phyloP scores from a whole-genome alignment of 1,140 invertebrate genomes.

The Uloborus diversus region DNA sequence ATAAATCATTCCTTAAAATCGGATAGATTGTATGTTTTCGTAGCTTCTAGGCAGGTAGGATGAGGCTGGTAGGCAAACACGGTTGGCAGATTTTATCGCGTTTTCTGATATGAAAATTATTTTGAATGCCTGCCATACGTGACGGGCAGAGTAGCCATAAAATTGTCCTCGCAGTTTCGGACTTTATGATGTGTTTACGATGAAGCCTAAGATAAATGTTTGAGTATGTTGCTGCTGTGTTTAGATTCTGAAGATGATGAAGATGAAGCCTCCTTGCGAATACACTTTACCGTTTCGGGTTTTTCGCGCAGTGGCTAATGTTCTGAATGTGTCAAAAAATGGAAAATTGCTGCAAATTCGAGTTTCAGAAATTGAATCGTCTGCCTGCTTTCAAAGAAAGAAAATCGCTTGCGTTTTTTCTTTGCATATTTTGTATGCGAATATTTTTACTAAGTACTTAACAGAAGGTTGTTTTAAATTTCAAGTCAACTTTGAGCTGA shows the following conservation, averaged over 20 bases:
- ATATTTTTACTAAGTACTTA: no score
- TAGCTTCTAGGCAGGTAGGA: not conserved
- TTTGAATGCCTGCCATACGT: conserved; percentile 17
- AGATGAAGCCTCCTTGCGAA: no score
- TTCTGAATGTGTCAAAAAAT: no score
- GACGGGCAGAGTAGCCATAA: conserved; percentile 34
- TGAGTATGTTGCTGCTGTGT: conserved; percentile 7
- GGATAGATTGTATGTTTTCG: not conserved
- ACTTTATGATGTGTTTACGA: conserved; percentile 47
- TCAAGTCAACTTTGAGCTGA: no score
- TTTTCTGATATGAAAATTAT: conserved; percentile 50
- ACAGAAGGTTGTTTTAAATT: no score
- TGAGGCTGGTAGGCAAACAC: conserved; percentile 22
- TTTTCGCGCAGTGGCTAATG: no score
- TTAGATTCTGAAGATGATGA: not conserved
- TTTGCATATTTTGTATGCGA: no score
- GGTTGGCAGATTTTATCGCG: conserved; percentile 10
- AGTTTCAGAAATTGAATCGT: no score
- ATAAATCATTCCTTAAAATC: conserved; percentile 30
- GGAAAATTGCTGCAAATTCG: no score
- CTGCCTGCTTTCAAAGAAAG: no score
- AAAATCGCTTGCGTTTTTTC: no score
- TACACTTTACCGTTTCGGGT: no score
- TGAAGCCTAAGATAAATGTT: conserved; percentile 45
- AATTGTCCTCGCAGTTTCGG: conserved; percentile 21